Evolutionary conservation across 2,113 vertebrate species (phyloP).

Genomic region (Scatophagus argus): DNA sequence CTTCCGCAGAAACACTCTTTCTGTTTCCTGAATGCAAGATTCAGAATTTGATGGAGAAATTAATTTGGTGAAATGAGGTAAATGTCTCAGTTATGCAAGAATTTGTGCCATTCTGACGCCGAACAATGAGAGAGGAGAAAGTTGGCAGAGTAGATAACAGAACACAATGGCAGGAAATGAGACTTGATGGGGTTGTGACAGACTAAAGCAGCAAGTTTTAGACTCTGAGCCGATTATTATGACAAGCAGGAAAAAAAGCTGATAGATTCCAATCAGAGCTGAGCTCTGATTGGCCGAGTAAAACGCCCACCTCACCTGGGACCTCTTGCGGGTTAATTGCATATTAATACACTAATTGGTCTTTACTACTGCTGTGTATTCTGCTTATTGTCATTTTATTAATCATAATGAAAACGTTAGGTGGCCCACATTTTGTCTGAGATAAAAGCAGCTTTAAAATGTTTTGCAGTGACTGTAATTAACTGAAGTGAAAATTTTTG

Average conservation of each 20-base stretch:
- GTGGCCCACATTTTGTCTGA: too few relatives aligned
- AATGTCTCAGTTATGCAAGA: slow-evolving; percentile 8
- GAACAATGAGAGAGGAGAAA: slow-evolving; percentile 52
- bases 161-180: slow-evolving; percentile 66
- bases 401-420: too few relatives aligned
- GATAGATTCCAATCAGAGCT: not conserved
- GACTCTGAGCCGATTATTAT: not conserved
- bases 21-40: not conserved
- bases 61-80: not conserved
- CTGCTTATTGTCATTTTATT: too few relatives aligned
- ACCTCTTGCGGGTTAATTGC: not conserved
- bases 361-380: not conserved
- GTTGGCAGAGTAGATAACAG: slow-evolving; percentile 51
- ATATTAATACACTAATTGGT: not conserved
- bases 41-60: not conserved
- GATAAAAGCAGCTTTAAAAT: too few relatives aligned
- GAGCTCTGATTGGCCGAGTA: slow-evolving; percentile 33
- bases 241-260: not conserved
- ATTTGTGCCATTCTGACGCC: slow-evolving; percentile 11
- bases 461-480: too few relatives aligned
- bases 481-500: too few relatives aligned
- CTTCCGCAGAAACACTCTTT: not conserved
- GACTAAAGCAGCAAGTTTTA: slow-evolving; percentile 26
- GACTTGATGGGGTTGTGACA: slow-evolving; percentile 19
- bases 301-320: slow-evolving; percentile 5